Base-by-base conservation (phyloP, 2,113 vertebrate species). In the Hippocampus abdominalis region DNA sequence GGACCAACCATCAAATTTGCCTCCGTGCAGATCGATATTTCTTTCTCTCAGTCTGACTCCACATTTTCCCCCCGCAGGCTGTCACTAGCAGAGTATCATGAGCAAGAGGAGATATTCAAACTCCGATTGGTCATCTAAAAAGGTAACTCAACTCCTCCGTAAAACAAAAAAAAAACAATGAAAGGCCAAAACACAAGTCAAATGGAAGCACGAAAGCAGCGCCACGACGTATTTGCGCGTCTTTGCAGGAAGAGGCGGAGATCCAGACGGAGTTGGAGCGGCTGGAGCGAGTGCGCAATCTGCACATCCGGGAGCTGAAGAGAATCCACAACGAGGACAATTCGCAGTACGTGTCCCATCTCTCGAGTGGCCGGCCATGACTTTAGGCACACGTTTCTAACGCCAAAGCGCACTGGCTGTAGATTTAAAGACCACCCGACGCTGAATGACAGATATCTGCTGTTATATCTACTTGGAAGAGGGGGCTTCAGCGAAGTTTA, bases 401-500 rank as follows among this genome's bases (percentile, higher is more conserved):
- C 23, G 12, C 12, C 1, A 56, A 61, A 36, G 29, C 20, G 16
- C 6, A 57, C 13, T 49, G 62, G 20, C 83, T 8, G 57, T 86
- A 98, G 96, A 87, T 98, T 98, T 90, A 97, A 97, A 94, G 96
- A 98, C 85, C 95, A 98, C 80, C 96, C 96, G 65, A 98, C 95
- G 67, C 88, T 98, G 90, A 98, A 98, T 78, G 96, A 98, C 88
- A 89, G 96, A 84, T 98, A 98, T 49, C 92, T 98, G 86, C 93
- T 98, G 76, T 89, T 98, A 84, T 92, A 96, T 88, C 93, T 98
- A 79, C 91, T 98, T 77, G 96, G 96, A 86, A 93, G 94, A 94
- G 96, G 96, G 2, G 96, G 96, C 83, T 98, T 98, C 91, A 98
- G 96, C 94, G 96, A 98, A 89, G 96, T 98, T 84, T 98, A 98